phyloP scores from a whole-genome alignment of 2,797 vertebrate genomes.

The Morus bassanus region DNA sequence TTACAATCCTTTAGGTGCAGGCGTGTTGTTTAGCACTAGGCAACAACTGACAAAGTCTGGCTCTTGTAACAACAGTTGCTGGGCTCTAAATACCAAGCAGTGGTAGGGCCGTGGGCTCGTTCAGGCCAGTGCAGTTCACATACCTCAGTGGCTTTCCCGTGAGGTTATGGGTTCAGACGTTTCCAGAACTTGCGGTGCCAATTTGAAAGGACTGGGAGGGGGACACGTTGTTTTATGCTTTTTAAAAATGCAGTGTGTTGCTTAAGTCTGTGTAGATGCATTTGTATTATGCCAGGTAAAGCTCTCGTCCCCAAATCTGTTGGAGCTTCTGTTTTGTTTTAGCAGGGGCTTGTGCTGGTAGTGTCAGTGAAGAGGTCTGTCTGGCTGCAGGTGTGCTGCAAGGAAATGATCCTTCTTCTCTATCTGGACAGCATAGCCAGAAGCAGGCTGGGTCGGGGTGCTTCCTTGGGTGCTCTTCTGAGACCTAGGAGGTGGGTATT shows the following conservation, averaged over 20 bases:
- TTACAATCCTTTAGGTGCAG: not conserved
- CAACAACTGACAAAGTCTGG: not conserved
- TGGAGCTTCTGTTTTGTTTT: not conserved
- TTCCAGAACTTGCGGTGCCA: not conserved
- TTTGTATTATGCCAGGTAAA: not conserved
- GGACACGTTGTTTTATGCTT: not conserved
- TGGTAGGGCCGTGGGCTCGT: fast-evolving
- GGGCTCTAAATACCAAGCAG: not conserved
- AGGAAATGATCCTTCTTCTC: not conserved
- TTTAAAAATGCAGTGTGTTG: constrained; percentile 4
- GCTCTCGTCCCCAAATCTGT: constrained; percentile 10
- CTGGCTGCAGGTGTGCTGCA: not conserved
- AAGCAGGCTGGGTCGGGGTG: not conserved
- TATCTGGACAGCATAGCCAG: not conserved
- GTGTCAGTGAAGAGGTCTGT: not conserved
- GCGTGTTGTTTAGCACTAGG: not conserved
- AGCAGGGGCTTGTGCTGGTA: not conserved
- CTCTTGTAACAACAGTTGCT: not conserved
- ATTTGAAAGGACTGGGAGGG: not conserved
- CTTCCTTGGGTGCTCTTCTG: not conserved
- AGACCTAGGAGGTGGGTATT: not conserved
- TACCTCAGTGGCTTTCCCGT: not conserved
- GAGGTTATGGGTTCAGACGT: not conserved
- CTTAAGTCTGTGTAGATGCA: constrained; percentile 31
- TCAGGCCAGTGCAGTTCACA: not conserved